A percentile compares a stretch with the other conserved stretches of the same genome.
phyloP scores from a whole-genome alignment of 2,888 invertebrate species.

The Lithosia quadra region DNA sequence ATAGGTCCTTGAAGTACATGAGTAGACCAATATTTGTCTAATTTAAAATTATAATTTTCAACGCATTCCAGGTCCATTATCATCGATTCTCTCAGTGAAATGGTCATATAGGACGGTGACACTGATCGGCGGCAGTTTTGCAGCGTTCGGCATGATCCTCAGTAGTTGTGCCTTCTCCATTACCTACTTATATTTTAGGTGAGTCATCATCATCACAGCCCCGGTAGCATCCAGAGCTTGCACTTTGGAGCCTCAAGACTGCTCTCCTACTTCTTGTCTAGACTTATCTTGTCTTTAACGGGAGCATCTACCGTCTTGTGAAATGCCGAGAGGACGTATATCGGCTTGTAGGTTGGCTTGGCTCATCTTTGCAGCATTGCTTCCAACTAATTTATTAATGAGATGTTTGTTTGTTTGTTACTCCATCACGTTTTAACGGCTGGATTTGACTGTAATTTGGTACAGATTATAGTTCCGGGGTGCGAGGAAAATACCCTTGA shows the following conservation, averaged over 20 bases:
- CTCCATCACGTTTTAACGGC: too few relatives aligned
- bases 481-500: too few relatives aligned
- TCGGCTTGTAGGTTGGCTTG: too few relatives aligned
- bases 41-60: neutral
- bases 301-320: neutral
- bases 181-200: slow-evolving; percentile 93
- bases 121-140: slow-evolving; percentile 92
- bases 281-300: too few relatives aligned
- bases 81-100: slow-evolving; percentile 93
- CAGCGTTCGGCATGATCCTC: slow-evolving; percentile 94
- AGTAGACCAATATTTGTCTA: neutral
- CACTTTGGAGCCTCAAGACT: neutral
- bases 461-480: too few relatives aligned
- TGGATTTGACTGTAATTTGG: too few relatives aligned
- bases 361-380: too few relatives aligned
- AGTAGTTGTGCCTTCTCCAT: slow-evolving; percentile 94
- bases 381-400: too few relatives aligned
- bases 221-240: too few relatives aligned
- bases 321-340: too few relatives aligned
- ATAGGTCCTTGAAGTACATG: neutral
- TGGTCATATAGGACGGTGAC: slow-evolving; percentile 95
- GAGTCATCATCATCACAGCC: slow-evolving; percentile 52
- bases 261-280: neutral
- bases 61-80: slow-evolving; percentile 91
- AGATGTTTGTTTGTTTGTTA: too few relatives aligned